Evolutionary conservation across 2,113 vertebrate genomes (phyloP).

Genomic region (Shinisaurus crocodilurus): DNA sequence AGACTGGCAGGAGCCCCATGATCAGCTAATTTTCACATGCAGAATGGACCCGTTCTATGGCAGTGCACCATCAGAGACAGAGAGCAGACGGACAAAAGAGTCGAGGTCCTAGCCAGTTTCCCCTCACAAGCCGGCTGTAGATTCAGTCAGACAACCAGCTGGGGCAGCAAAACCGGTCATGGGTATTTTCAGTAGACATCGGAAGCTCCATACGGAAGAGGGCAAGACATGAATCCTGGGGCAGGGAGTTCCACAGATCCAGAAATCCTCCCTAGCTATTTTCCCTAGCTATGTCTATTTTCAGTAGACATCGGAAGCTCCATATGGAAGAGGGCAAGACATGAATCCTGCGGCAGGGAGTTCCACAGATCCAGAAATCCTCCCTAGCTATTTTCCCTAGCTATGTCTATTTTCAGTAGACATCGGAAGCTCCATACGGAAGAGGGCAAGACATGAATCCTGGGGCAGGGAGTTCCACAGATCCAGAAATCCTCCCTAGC

Average conservation of each 20-base stretch:
- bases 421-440: no score
- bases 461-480: background rate
- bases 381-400: no score
- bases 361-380: no score
- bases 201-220: no score
- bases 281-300: no score
- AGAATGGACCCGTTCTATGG: background rate
- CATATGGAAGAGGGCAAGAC: background rate
- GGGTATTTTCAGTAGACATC: background rate
- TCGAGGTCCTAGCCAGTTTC: background rate
- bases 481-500: no score
- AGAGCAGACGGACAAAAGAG: background rate
- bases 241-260: no score
- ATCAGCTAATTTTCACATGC: background rate
- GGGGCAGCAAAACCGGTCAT: background rate
- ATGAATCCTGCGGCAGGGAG: background rate
- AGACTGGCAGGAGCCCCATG: background rate
- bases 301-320: background rate
- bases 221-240: background rate
- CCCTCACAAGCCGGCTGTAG: no score
- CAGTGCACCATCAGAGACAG: background rate
- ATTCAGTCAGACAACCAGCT: background rate
- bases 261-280: no score
- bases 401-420: background rate
- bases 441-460: background rate